phyloP scores from a whole-genome alignment of 2,888 invertebrate species.

The Aporophyla lueneburgensis region DNA sequence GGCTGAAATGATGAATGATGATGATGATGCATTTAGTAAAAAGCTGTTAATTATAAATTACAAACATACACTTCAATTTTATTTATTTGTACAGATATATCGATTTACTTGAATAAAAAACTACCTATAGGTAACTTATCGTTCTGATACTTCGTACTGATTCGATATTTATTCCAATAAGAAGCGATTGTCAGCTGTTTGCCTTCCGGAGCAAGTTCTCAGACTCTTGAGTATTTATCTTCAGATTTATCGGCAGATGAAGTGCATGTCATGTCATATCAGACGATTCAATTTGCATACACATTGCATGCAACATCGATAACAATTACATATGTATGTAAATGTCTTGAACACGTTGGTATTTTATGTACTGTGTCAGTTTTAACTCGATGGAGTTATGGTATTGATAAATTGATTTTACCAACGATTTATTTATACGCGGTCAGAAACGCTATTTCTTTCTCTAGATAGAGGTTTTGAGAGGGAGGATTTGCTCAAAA shows the following conservation, averaged over 20 bases:
- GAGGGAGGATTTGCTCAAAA: not conserved
- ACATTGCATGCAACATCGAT: constrained; percentile 31
- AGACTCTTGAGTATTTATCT: constrained; percentile 24
- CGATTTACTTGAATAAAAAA: not conserved
- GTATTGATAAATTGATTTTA: not conserved
- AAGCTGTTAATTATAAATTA: too few species aligned
- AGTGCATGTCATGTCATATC: constrained; percentile 32
- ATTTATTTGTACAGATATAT: too few species aligned
- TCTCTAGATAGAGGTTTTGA: not conserved
- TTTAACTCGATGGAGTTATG: not conserved
- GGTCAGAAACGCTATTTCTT: not conserved
- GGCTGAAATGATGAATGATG: too few species aligned
- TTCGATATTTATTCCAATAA: constrained; percentile 9
- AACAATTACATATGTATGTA: constrained; percentile 42
- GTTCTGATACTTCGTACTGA: not conserved
- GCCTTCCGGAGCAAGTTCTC: constrained; percentile 29
- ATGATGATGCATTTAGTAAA: too few species aligned
- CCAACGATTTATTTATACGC: not conserved
- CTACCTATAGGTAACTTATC: not conserved
- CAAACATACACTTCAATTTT: too few species aligned
- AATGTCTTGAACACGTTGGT: constrained; percentile 30
- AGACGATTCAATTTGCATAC: constrained; percentile 51
- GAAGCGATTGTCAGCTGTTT: constrained; percentile 13
- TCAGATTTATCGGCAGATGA: constrained; percentile 40
- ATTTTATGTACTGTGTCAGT: constrained; percentile 30